Percentiles rank a stretch among this genome's conserved stretches.
phyloP scores from a whole-genome alignment of 2,797 vertebrate species.

The Pantherophis alleghaniensis region DNA sequence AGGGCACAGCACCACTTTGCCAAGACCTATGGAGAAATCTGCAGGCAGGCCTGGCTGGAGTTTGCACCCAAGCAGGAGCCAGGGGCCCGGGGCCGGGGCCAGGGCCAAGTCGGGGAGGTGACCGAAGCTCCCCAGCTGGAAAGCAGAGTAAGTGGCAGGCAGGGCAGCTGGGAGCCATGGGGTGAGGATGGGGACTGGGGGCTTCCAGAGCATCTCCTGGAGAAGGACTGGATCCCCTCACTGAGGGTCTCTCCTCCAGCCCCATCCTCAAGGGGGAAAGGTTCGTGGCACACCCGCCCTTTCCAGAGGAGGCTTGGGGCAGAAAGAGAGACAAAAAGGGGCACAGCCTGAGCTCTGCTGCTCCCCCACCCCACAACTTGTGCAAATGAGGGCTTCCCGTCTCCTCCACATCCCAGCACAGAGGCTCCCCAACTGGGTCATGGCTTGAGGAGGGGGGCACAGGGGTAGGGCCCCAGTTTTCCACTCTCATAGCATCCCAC shows the following conservation, averaged over 20 bases:
- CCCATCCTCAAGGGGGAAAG: not conserved
- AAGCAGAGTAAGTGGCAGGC: not conserved
- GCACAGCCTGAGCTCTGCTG: not conserved
- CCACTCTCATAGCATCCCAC: not conserved
- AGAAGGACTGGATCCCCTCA: not conserved
- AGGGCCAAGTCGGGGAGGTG: not conserved
- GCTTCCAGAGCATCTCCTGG: not conserved
- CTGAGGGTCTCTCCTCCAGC: not conserved
- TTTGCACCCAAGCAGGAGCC: constrained; percentile 49
- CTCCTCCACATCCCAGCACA: not conserved
- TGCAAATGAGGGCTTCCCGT: not conserved
- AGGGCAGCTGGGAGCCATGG: not conserved
- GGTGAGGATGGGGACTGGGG: not conserved
- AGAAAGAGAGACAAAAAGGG: not conserved
- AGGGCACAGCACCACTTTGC: constrained; percentile 75
- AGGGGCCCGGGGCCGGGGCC: fast-evolving
- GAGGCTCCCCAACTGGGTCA: not conserved
- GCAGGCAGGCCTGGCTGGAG: constrained; percentile 66
- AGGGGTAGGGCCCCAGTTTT: not conserved
- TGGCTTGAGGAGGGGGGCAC: not conserved
- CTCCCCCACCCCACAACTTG: not conserved
- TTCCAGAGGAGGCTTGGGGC: not conserved
- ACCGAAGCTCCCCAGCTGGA: not conserved
- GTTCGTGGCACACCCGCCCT: fast-evolving
- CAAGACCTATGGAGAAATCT: constrained; percentile 70